Evolutionary conservation across 2,113 vertebrate genomes (phyloP).

Genomic region (Gopherus evgoodei): DNA sequence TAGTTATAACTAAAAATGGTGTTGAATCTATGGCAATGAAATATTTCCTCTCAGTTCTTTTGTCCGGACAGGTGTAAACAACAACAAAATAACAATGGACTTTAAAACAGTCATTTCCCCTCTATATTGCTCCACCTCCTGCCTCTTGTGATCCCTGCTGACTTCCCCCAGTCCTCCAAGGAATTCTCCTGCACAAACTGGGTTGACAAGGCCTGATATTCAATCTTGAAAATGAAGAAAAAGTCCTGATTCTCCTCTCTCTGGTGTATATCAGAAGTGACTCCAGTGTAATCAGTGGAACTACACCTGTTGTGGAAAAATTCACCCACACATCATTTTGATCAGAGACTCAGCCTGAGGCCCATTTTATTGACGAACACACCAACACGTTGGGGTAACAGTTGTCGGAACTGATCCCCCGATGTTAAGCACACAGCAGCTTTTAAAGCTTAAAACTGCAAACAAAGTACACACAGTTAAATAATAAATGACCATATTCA

Average conservation of each 20-base stretch:
- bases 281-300: not conserved
- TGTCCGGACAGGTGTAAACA: not conserved
- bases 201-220: not conserved
- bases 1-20: not conserved
- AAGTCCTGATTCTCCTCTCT: rapidly evolving
- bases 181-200: not conserved
- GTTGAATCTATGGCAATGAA: not conserved
- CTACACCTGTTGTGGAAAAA: not conserved
- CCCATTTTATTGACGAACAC: too few relatives aligned
- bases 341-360: too few relatives aligned
- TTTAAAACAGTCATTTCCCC: not conserved
- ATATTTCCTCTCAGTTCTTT: not conserved
- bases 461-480: too few relatives aligned
- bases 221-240: not conserved
- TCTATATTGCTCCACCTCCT: not conserved
- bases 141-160: not conserved
- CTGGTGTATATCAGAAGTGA: rapidly evolving
- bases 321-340: too few relatives aligned
- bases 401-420: too few relatives aligned
- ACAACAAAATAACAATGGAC: not conserved
- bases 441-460: too few relatives aligned
- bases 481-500: too few relatives aligned
- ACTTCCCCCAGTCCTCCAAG: not conserved
- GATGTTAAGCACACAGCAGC: too few relatives aligned
- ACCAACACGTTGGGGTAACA: too few relatives aligned